phyloP scores from a whole-genome alignment of 2,113 vertebrate species.

The Rhynchomys soricoides region DNA sequence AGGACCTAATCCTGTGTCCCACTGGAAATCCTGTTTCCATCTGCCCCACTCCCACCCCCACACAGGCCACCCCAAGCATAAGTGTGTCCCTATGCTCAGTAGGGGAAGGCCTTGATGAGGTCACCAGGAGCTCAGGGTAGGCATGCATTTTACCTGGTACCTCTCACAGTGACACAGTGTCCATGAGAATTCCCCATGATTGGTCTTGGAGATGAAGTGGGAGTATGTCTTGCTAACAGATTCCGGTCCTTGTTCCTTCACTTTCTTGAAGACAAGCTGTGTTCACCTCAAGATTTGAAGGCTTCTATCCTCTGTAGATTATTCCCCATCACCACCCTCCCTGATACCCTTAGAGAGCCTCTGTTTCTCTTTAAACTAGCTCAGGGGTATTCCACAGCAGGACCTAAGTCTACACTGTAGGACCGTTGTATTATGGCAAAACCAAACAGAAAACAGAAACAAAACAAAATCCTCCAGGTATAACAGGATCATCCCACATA shows the following conservation, averaged over 20 bases:
- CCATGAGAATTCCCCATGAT: neutral
- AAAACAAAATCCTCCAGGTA: neutral
- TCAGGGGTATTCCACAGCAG: neutral
- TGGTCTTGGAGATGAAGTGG: too few species aligned
- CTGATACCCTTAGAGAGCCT: neutral
- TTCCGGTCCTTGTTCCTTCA: neutral
- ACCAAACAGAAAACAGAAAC: too few species aligned
- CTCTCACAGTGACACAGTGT: too few species aligned
- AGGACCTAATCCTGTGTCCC: neutral
- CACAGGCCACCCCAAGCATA: neutral
- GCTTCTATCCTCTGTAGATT: too few species aligned
- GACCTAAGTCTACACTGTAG: neutral
- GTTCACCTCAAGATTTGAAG: neutral
- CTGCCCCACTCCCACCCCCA: too few species aligned
- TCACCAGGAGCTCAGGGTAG: neutral
- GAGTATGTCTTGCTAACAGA: neutral
- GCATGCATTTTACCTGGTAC: fast-evolving
- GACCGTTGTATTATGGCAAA: neutral
- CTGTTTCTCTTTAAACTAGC: neutral
- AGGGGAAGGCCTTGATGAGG: neutral
- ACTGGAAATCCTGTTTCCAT: neutral
- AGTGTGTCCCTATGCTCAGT: neutral
- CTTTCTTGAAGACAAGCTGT: neutral
- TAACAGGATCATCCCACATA: neutral
- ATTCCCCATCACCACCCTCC: neutral